Percentiles rank a stretch among this genome's conserved stretches.
Conservation (phyloP, 2,888 invertebrate genomes). For the Meteorus colon region DNA sequence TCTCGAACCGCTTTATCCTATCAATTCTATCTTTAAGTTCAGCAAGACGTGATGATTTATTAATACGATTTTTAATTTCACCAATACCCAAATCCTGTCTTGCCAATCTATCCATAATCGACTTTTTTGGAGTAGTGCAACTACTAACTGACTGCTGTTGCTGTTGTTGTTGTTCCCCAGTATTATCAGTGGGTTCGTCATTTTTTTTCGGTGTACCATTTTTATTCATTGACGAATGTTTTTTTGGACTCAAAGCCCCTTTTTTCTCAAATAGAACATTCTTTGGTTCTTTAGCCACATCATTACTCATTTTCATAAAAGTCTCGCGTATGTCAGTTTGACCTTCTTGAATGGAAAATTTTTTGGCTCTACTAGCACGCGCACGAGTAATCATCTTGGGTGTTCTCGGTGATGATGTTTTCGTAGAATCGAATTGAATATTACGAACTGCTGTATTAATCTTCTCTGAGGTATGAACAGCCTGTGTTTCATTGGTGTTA, state of each 20-base stretch:
- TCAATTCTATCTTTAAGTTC: slow-evolving; percentile 82
- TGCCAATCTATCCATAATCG: slow-evolving; percentile 73
- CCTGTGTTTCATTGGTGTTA: slow-evolving; percentile 28
- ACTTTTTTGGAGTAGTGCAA: slow-evolving; percentile 70
- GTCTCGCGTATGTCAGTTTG: slow-evolving; percentile 68
- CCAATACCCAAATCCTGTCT: slow-evolving; percentile 80
- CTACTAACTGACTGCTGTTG: slow-evolving; percentile 40
- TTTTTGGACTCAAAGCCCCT: slow-evolving; percentile 66
- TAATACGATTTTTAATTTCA: slow-evolving; percentile 81
- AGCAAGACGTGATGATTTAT: slow-evolving; percentile 80
- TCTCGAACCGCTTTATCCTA: slow-evolving; percentile 79
- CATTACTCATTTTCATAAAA: slow-evolving; percentile 59
- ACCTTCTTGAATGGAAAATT: slow-evolving; percentile 56
- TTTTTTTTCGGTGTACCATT: slow-evolving; percentile 49
- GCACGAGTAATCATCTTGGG: slow-evolving; percentile 47
- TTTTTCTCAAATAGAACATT: slow-evolving; percentile 66
- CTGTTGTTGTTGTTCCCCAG: slow-evolving; percentile 46
- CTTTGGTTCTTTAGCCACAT: slow-evolving; percentile 51
- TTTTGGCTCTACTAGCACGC: slow-evolving; percentile 52
- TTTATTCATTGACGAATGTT: slow-evolving; percentile 50
- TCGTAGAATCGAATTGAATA: slow-evolving; percentile 62
- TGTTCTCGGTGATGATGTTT: slow-evolving; percentile 51
- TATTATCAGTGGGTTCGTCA: slow-evolving; percentile 42
- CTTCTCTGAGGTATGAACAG: slow-evolving; percentile 42
- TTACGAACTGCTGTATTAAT: slow-evolving; percentile 57